Evolutionary conservation across 2,113 vertebrate genomes (phyloP), one percentile per base, ranked within the genome.

Genomic region (Cygnus atratus): DNA sequence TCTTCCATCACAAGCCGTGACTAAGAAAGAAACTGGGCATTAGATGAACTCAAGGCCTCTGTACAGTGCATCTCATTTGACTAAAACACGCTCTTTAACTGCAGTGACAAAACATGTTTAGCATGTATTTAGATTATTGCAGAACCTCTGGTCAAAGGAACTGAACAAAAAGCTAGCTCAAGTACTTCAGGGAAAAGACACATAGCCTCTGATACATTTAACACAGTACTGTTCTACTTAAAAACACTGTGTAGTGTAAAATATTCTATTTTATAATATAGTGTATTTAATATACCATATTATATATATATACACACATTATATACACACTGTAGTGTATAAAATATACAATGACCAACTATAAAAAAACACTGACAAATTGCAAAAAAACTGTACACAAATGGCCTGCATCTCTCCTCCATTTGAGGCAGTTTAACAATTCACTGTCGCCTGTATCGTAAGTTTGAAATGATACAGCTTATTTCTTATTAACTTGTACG

Each of bases 1-100:
- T 96, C 96, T 93, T 95, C 96, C 98, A 99, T 98, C 43, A 97
- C 97, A 72, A 85, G 96, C 17, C 97, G 98, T 48, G 96, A 98
- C 99, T 99, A 58, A 28, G 61, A 87, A n/a, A 91, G 68, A 72
- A 58, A 92, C 5, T 2, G 1, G 11, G 26, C 35, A 33, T 8
- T 11, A 29, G n/a, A 25, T 92, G 70, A 95, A 41, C 33, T 46
- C 6, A 2, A 52, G 10, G 39, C 16, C 41, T 63, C 61, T 35
- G 24, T 9, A 35, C 13, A 17, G 12, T 1, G 2, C 11, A 28
- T 15, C 21, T 55, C 55, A 18, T 4, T 1, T 41, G 31, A 11
- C 70, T 37, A 25, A 15, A 66, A 62, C 28, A 50, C 18, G 6
- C 31, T 11, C 33, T 39, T 4, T 10, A 71, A 50, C 6, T 77